Conservation (phyloP, 2,888 invertebrate genomes). For the Tetanocera ferruginea region DNA sequence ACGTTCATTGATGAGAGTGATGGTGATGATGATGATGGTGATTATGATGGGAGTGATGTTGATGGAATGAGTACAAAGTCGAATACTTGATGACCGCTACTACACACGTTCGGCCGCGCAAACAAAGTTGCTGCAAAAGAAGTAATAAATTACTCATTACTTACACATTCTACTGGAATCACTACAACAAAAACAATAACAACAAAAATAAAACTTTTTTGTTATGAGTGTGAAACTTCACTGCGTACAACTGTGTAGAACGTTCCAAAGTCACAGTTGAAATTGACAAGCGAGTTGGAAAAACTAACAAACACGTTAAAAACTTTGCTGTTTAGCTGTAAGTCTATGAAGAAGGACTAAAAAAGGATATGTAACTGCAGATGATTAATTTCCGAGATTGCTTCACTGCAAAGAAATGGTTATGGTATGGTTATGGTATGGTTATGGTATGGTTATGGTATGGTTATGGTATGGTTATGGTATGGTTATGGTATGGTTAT, state of each 20-base stretch:
- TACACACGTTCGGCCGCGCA: neutral
- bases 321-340: neutral
- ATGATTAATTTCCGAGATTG: neutral
- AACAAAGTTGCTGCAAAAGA: neutral
- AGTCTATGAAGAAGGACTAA: neutral
- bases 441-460: too few relatives aligned
- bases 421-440: too few relatives aligned
- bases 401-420: neutral
- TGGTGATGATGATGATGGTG: too few relatives aligned
- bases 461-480: too few relatives aligned
- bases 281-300: neutral
- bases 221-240: neutral
- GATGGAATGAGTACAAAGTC: too few relatives aligned
- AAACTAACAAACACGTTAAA: neutral
- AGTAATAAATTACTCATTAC: slow-evolving; percentile 13
- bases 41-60: too few relatives aligned
- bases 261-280: neutral
- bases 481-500: too few relatives aligned
- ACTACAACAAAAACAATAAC: neutral
- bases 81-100: neutral
- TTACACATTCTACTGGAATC: neutral
- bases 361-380: neutral
- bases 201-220: neutral
- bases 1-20: neutral
- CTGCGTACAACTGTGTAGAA: neutral